phyloP scores from a whole-genome alignment of 2,113 vertebrate genomes.

The Theristicus caerulescens region DNA sequence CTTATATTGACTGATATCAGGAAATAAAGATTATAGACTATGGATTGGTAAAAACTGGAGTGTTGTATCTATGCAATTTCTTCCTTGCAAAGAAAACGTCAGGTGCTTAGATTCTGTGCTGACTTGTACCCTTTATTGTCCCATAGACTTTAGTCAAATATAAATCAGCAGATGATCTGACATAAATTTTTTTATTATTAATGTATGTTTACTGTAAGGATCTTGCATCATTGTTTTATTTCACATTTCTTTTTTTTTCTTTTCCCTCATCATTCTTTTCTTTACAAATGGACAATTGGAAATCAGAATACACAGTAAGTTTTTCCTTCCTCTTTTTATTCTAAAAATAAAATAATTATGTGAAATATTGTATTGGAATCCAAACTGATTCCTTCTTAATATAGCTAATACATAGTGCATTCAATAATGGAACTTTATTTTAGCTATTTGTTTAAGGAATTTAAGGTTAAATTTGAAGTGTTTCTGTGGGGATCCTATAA shows the following conservation, averaged over 20 bases:
- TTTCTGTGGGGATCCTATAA: conserved; percentile 31
- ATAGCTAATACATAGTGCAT: not conserved
- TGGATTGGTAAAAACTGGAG: not conserved
- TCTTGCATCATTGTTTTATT: conserved; percentile 46
- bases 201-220: conserved; percentile 25
- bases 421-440: not conserved
- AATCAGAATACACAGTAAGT: conserved; percentile 95
- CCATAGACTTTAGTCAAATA: not conserved
- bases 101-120: not conserved
- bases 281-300: conserved; percentile 56
- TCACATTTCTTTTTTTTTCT: conserved; percentile 48
- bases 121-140: not conserved
- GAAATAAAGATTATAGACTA: not conserved
- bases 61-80: not conserved
- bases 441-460: conserved; percentile 29
- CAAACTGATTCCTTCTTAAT: not conserved
- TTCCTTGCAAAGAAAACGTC: not conserved
- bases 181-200: not conserved
- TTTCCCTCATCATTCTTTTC: not conserved
- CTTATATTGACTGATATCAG: not conserved
- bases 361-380: not conserved
- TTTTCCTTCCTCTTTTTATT: conserved; percentile 61
- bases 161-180: not conserved
- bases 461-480: conserved; percentile 30
- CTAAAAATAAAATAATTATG: not conserved